Evolutionary conservation across 30 jellyfish, hydroid and myxozoan genomes (phyloP).

Genomic region (Cassiopea xamachana): DNA sequence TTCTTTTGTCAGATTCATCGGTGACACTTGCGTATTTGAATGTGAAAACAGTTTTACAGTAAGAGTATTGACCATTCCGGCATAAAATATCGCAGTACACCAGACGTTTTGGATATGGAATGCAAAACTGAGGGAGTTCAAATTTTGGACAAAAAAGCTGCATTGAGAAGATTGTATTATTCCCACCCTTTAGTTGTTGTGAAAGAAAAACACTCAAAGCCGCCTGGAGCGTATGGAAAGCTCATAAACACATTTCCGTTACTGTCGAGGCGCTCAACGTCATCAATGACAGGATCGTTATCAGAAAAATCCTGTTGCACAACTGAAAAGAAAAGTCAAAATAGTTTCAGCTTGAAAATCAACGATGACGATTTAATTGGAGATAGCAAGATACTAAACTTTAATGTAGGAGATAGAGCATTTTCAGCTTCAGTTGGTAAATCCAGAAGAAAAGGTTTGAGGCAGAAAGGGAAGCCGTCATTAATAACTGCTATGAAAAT

Average conservation of each 20-base stretch:
- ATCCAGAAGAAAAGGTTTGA: not conserved
- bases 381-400: not conserved
- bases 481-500: not conserved
- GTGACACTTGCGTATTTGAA: no score
- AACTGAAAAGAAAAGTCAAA: not conserved
- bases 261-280: not conserved
- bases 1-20: no score
- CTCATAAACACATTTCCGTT: not conserved
- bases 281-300: not conserved
- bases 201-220: not conserved
- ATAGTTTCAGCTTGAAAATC: not conserved
- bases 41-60: no score
- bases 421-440: not conserved
- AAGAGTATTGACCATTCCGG: not conserved
- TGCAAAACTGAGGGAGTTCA: not conserved
- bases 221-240: not conserved
- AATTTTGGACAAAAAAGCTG: slow-evolving; percentile 2
- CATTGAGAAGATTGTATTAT: slow-evolving; percentile 55
- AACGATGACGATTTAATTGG: not conserved
- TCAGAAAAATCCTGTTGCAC: not conserved
- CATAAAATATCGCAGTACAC: not conserved
- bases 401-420: not conserved
- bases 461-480: not conserved
- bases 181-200: slow-evolving; percentile 46
- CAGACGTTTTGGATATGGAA: not conserved